phyloP scores from a whole-genome alignment of 2,113 vertebrate species.

The Osmerus mordax region DNA sequence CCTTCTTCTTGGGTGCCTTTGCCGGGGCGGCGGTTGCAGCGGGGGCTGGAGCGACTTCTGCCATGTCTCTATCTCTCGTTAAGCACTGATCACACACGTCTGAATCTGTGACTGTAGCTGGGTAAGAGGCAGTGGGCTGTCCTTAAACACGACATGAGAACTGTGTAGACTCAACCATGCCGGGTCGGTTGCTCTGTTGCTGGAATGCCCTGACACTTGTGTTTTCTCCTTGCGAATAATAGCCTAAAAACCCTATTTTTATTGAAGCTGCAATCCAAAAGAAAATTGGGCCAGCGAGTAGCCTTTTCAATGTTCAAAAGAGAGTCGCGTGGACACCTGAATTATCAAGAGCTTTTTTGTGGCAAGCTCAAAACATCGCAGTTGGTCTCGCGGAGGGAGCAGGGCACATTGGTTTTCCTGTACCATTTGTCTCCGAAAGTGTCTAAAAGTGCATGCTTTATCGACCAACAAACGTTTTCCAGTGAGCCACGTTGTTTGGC shows the following conservation, averaged over 20 bases:
- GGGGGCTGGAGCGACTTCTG: conserved; percentile 15
- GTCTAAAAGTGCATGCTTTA: background rate
- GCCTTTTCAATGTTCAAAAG: background rate
- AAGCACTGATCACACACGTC: background rate
- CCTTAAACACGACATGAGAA: conserved; percentile 3
- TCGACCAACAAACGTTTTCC: no score
- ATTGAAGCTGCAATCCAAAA: background rate
- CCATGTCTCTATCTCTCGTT: background rate
- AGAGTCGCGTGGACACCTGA: background rate
- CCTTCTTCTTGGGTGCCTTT: conserved; percentile 11
- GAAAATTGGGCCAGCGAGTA: background rate
- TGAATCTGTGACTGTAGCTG: background rate
- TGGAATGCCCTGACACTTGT: background rate
- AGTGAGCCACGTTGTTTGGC: no score
- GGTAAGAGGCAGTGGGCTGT: background rate
- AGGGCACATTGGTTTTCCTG: background rate
- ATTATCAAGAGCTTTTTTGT: background rate
- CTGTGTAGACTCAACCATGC: conserved; percentile 11
- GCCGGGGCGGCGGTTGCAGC: conserved; percentile 8
- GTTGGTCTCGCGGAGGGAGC: background rate
- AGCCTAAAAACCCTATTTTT: background rate
- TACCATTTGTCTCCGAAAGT: background rate
- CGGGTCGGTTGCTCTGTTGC: no score
- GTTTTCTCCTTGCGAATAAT: background rate
- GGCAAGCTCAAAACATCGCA: background rate